Evolutionary conservation across 2,888 invertebrate genomes (phyloP).

Genomic region (Eilema depressum): DNA sequence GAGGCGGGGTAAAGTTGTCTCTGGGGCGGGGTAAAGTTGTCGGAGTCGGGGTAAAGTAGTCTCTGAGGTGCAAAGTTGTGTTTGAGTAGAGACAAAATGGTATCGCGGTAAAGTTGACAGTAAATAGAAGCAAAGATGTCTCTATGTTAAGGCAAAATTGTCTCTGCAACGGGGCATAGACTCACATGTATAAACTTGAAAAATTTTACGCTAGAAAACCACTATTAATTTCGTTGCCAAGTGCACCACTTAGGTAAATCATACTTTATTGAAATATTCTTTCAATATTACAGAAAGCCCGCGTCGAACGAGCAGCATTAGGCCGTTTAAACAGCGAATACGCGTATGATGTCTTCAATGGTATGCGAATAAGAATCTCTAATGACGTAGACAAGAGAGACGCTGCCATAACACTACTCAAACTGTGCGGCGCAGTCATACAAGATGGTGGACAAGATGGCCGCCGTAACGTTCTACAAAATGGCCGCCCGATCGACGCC

Average conservation of each 20-base stretch:
- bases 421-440: slow-evolving; percentile 70
- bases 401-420: slow-evolving; percentile 63
- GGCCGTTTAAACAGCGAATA: slow-evolving; percentile 66
- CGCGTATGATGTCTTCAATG: slow-evolving; percentile 75
- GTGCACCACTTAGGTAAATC: too few species aligned
- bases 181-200: too few species aligned
- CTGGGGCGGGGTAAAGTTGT: background rate
- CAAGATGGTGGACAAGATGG: slow-evolving; percentile 46
- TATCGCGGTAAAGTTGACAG: too few species aligned
- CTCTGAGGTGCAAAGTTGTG: background rate
- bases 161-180: too few species aligned
- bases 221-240: too few species aligned
- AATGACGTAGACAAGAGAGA: slow-evolving; percentile 61
- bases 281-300: slow-evolving; percentile 72
- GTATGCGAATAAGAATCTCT: slow-evolving; percentile 64
- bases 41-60: background rate
- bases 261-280: too few species aligned
- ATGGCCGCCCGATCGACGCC: slow-evolving; percentile 1
- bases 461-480: slow-evolving; percentile 17
- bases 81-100: too few species aligned
- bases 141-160: too few species aligned
- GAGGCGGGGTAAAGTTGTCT: background rate
- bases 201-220: too few species aligned
- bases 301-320: slow-evolving; percentile 71
- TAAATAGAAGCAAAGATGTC: too few species aligned